A percentile compares a stretch with the other conserved stretches of the same genome.
phyloP scores from a whole-genome alignment of 2,888 invertebrate genomes.

The Escarpia spicata region DNA sequence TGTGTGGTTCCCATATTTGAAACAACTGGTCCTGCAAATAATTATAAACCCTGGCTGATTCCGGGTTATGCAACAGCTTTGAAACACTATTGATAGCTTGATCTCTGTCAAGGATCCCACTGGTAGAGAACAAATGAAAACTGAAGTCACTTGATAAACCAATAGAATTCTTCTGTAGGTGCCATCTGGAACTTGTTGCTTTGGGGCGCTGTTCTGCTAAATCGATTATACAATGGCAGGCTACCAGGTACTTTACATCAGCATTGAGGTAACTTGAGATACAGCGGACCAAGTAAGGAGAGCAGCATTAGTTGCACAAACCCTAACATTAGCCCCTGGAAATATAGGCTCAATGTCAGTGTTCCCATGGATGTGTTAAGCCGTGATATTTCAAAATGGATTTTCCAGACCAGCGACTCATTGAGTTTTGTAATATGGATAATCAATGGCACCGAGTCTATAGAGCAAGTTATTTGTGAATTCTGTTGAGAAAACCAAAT shows the following conservation, averaged over 20 bases:
- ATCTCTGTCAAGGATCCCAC: too few relatives aligned
- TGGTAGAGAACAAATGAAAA: background rate
- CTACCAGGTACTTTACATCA: background rate
- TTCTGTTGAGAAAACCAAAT: background rate
- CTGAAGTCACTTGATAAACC: background rate
- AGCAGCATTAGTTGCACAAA: background rate
- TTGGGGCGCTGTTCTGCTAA: background rate
- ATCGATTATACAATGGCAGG: background rate
- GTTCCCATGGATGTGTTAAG: background rate
- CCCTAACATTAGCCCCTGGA: background rate
- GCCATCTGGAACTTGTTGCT: background rate
- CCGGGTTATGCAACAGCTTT: too few relatives aligned
- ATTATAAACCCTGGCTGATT: too few relatives aligned
- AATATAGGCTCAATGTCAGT: background rate
- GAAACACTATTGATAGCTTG: too few relatives aligned
- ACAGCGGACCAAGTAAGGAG: background rate
- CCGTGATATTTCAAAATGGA: background rate
- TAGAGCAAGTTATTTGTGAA: background rate
- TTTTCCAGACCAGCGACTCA: background rate
- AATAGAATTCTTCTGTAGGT: background rate
- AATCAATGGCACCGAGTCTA: background rate
- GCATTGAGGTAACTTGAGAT: background rate
- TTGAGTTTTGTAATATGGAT: background rate
- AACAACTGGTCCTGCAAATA: too few relatives aligned
- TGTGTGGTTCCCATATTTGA: too few relatives aligned